These are phyloP conservation scores for Euplagia quadripunctaria DNA, from an alignment of 2,888 invertebrate species.

Conservation along the genomic window DNA sequence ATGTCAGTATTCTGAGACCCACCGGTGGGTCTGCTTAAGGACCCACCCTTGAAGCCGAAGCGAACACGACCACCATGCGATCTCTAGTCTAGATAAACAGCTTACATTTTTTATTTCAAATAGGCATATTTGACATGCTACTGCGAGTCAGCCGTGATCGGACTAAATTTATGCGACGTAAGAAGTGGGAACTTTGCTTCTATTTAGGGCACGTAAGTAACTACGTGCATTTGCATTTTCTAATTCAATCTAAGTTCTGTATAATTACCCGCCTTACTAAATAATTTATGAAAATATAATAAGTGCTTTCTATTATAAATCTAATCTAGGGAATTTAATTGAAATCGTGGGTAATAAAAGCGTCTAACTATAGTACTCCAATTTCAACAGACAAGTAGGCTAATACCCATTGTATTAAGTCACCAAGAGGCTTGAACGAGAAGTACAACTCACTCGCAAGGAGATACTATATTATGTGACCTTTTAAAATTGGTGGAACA, in stretches of 20 bases:
- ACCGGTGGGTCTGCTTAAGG: no score
- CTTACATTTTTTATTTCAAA: no score
- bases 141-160: no score
- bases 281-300: neutral
- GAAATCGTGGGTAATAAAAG: constrained; percentile 4
- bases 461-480: neutral
- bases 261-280: neutral
- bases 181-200: no score
- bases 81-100: no score
- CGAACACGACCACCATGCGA: no score
- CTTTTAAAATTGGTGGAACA: no score
- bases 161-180: no score
- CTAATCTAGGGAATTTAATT: constrained; percentile 11
- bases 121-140: no score
- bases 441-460: neutral
- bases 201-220: no score
- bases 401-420: neutral
- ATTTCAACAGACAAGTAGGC: neutral
- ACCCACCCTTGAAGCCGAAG: no score
- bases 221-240: neutral
- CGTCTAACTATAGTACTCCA: neutral
- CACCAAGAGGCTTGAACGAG: neutral
- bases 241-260: neutral
- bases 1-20: no score
- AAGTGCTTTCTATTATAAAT: neutral